Conservation (phyloP, 2,797 vertebrate genomes). For the Typhlichthys subterraneus region DNA sequence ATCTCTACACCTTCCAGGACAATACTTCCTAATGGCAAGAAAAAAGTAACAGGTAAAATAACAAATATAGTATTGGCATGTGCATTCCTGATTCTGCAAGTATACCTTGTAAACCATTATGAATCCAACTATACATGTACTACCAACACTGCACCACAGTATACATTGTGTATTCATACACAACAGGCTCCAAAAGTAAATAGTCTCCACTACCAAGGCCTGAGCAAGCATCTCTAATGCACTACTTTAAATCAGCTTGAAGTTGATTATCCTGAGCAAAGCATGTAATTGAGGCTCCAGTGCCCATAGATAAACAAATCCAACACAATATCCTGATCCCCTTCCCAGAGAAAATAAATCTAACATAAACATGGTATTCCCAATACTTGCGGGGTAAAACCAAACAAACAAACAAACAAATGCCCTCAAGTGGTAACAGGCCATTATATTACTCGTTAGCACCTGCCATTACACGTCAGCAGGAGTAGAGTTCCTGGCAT, state of each 20-base stretch:
- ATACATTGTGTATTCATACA: constrained; percentile 29
- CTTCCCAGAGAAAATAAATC: constrained; percentile 52
- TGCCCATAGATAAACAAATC: constrained; percentile 45
- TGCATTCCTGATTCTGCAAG: constrained; percentile 17
- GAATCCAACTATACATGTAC: background rate
- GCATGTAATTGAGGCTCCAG: constrained; percentile 47
- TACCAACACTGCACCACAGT: constrained; percentile 7
- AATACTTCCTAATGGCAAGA: constrained; percentile 3
- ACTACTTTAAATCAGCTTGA: constrained; percentile 57
- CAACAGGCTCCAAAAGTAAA: constrained; percentile 7
- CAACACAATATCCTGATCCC: constrained; percentile 47
- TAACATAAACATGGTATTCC: constrained; percentile 63
- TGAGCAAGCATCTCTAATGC: constrained; percentile 41
- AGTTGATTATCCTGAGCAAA: constrained; percentile 73
- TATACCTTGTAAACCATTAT: constrained; percentile 12
- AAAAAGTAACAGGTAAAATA: constrained; percentile 17
- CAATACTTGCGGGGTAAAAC: constrained; percentile 17
- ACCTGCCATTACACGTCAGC: too few relatives aligned
- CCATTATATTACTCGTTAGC: background rate
- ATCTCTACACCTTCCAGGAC: background rate
- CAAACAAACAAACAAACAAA: constrained; percentile 1
- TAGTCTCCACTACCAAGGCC: constrained; percentile 11
- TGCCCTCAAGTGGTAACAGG: constrained; percentile 12
- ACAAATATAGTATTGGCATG: constrained; percentile 31
- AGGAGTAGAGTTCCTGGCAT: too few relatives aligned